Evolutionary conservation across 2,797 vertebrate species (phyloP).

Genomic region (Vultur gryphus): DNA sequence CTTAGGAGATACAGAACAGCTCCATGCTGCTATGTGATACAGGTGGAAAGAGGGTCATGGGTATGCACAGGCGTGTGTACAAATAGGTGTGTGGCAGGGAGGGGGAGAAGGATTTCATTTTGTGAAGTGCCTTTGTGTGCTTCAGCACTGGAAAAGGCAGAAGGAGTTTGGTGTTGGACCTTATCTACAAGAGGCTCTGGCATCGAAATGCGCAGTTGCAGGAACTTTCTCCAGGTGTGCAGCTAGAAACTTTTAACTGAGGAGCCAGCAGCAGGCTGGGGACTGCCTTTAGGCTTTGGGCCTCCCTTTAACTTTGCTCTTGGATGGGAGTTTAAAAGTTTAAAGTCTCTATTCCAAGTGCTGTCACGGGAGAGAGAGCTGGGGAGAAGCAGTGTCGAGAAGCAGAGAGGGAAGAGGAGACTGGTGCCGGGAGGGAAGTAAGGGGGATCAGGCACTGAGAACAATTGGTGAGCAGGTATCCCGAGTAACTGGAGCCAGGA

Average conservation of each 20-base stretch:
- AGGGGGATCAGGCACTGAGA: slow-evolving; percentile 66
- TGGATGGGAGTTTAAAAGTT: not conserved
- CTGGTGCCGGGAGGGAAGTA: slow-evolving; percentile 18
- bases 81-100: not conserved
- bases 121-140: not conserved
- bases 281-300: not conserved
- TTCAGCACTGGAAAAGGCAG: not conserved
- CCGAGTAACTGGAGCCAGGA: slow-evolving; percentile 71
- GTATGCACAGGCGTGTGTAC: not conserved
- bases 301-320: not conserved
- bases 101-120: not conserved
- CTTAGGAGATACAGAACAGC: not conserved
- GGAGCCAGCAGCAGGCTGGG: not conserved
- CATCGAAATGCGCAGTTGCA: not conserved
- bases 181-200: not conserved
- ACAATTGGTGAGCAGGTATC: slow-evolving; percentile 78
- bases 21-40: accelerated
- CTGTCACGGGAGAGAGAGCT: not conserved
- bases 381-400: slow-evolving; percentile 14
- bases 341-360: slow-evolving; percentile 39
- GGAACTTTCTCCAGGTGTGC: not conserved
- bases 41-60: not conserved
- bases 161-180: not conserved
- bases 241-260: not conserved
- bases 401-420: not conserved